Conservation (phyloP, 1,140 invertebrate genomes). For the Drosophila kurseongensis region DNA sequence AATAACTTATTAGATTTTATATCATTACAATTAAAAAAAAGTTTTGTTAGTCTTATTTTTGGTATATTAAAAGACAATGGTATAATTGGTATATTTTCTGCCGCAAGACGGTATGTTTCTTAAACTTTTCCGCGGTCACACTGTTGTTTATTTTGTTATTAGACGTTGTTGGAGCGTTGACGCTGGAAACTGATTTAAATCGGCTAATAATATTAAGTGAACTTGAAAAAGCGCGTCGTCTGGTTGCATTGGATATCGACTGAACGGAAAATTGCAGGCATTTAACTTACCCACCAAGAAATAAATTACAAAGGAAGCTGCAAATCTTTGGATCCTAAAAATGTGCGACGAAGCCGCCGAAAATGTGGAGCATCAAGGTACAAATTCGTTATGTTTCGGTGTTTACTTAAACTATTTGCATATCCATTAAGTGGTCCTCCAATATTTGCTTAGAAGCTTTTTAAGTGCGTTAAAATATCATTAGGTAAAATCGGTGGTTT, state of each 20-base stretch:
- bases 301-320: not conserved
- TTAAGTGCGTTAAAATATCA: constrained; percentile 29
- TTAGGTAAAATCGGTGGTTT: constrained; percentile 27
- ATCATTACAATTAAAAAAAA: too few species aligned
- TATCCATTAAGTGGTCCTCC: constrained; percentile 26
- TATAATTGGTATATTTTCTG: too few species aligned
- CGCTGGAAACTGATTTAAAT: constrained; percentile 5
- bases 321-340: constrained; percentile 18
- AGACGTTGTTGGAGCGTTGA: not conserved
- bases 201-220: not conserved
- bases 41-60: too few species aligned
- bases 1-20: too few species aligned
- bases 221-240: not conserved
- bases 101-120: not conserved
- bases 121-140: too few species aligned
- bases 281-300: constrained; percentile 7
- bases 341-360: constrained; percentile 48
- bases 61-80: too few species aligned
- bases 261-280: constrained; percentile 6
- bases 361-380: constrained; percentile 51
- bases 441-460: not conserved
- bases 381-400: not conserved
- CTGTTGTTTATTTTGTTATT: constrained; percentile 22
- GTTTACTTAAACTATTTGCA: constrained; percentile 36
- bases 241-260: not conserved